phyloP scores from a whole-genome alignment of 2,797 vertebrate genomes.

The Sebastes matsubarae region DNA sequence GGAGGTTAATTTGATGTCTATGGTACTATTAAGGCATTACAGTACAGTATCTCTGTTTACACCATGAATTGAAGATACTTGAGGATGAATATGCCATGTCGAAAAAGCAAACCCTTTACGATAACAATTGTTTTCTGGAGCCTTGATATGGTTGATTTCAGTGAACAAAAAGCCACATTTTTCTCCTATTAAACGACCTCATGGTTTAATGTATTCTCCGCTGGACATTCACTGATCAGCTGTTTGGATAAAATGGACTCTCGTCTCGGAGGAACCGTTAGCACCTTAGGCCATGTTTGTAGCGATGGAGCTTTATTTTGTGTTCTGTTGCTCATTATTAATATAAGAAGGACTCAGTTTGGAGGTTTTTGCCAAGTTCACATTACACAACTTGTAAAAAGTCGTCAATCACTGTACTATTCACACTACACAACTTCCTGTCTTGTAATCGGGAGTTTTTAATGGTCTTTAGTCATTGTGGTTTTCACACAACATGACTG shows the following conservation, averaged over 20 bases:
- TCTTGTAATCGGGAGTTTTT: too few species aligned
- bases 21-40: conserved; percentile 79
- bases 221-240: conserved; percentile 17
- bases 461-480: too few species aligned
- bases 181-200: conserved; percentile 15
- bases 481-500: too few species aligned
- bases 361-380: not conserved
- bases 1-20: conserved; percentile 56
- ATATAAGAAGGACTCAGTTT: not conserved
- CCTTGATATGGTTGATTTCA: conserved; percentile 24
- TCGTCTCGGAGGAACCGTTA: conserved; percentile 16
- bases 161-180: conserved; percentile 28
- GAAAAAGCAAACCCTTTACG: conserved; percentile 32
- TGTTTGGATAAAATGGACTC: conserved; percentile 11
- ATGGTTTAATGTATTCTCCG: conserved; percentile 25
- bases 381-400: too few species aligned
- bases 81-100: conserved; percentile 57
- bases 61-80: conserved; percentile 55
- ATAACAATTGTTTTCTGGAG: conserved; percentile 8
- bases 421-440: too few species aligned
- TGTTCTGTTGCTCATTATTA: conserved; percentile 9
- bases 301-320: conserved; percentile 4
- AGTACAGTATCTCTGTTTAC: conserved; percentile 70
- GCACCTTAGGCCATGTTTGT: conserved; percentile 27
- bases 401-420: too few species aligned